Percentiles rank a stretch among this genome's conserved stretches.
These are phyloP conservation scores for Heliconius erato DNA, from an alignment of 2,888 invertebrate species.

Conservation along the genomic window DNA sequence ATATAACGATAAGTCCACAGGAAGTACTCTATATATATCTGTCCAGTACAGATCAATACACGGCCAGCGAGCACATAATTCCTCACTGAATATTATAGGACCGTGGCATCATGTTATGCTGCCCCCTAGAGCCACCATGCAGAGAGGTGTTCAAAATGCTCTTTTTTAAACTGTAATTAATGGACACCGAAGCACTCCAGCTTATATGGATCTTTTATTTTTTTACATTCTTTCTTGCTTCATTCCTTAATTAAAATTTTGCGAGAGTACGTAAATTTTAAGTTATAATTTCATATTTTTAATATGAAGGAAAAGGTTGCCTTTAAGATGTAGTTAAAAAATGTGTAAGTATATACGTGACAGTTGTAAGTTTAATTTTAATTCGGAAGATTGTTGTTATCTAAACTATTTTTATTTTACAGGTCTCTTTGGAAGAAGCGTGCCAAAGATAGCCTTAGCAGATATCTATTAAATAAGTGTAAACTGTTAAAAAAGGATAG, in stretches of 20 bases:
- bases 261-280: conserved; percentile 52
- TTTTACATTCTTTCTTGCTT: conserved; percentile 48
- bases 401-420: no score
- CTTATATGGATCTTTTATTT: conserved; percentile 65
- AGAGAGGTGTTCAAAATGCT: conserved; percentile 37
- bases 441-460: no score
- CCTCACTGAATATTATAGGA: conserved; percentile 55
- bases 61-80: conserved; percentile 59
- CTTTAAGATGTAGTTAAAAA: background rate
- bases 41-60: conserved; percentile 53
- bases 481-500: no score
- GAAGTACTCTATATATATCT: background rate
- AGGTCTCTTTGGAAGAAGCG: no score
- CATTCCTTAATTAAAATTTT: conserved; percentile 51
- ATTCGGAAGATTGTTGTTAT: background rate
- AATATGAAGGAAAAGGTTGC: background rate
- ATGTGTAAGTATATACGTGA: background rate
- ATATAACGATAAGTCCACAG: no score
- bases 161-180: conserved; percentile 64
- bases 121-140: no score
- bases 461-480: no score
- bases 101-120: conserved; percentile 7
- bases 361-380: background rate
- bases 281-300: background rate
- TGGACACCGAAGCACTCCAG: conserved; percentile 55